Base-by-base conservation (phyloP, 1,140 invertebrate genomes). In the Hycleus phaleratus region DNA sequence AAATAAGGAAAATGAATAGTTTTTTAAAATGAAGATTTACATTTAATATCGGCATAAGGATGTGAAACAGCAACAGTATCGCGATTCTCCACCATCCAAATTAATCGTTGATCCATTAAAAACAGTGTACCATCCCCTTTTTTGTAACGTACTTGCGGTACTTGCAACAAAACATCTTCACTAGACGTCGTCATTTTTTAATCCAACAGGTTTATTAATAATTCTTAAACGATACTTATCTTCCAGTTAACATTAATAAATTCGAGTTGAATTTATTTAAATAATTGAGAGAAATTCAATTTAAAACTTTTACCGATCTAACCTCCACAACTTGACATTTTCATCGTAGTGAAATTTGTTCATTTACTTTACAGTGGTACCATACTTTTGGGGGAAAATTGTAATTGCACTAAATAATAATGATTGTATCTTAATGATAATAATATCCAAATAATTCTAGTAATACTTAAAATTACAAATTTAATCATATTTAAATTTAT, bases 41-140 rank as follows among this genome's bases (percentile, higher is more conserved):
- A 85, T 83, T 97, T 97, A 61, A 98, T 97, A 73, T 98, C 95
- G 46, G 89, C 86, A 79, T 96, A 98, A 72, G 90, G 85, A 74
- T 97, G 91, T 59, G 91, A 94, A 26, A 97, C 87, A 5, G 88
- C 87, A 39, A 97, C 93, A 2, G 87, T 92, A 67, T 96, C 91
- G 67, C 84, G 81, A 68, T 95, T 91, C 66, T 93, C 89, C 40
- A 93, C 81, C 88, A 97, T 97, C 93, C 94, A 98, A 39, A 90
- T 94, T 62, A 98, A 77, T 65, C 95, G 80, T 77, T 95, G 90
- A 61, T 91, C 91, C 93, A 97, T 97, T 38, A 98, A 81, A 75
- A 97, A 98, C 25, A 98, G 77, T 4, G 88, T 93, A 5, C 95
- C 95, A 79, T 97, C 93, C 58, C 91, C 90, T 77, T 98, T 98